Conservation (phyloP, 1,140 invertebrate genomes). For the Vanessa tameamea region DNA sequence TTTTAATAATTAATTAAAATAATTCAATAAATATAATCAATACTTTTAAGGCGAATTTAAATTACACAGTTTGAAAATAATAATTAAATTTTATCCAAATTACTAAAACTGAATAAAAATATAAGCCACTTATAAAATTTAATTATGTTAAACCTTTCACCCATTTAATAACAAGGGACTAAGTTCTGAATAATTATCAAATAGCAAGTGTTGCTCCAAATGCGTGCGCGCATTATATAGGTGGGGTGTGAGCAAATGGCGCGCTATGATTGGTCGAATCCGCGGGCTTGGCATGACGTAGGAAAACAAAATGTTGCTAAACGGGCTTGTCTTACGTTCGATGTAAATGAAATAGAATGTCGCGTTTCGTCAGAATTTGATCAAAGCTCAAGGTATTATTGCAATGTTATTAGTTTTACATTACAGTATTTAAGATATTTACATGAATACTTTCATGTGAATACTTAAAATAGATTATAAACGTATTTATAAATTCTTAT, state of each 20-base stretch:
- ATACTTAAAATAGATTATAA: too few relatives aligned
- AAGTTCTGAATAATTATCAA: conserved; percentile 40
- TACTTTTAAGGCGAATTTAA: conserved; percentile 44
- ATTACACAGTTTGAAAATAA: conserved; percentile 46
- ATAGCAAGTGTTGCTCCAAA: conserved; percentile 52
- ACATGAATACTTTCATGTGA: neutral
- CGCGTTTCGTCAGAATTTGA: conserved; percentile 41
- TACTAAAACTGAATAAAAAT: conserved; percentile 73
- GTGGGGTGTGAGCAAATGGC: conserved; percentile 50
- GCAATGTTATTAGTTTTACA: conserved; percentile 4
- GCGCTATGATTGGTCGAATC: conserved; percentile 58
- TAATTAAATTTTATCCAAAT: conserved; percentile 65
- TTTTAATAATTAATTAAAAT: conserved; percentile 47
- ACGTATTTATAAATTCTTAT: neutral
- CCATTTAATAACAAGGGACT: conserved; percentile 69
- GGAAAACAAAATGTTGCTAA: conserved; percentile 18
- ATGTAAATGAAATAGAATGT: conserved; percentile 21
- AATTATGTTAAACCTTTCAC: conserved; percentile 68
- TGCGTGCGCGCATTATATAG: conserved; percentile 59
- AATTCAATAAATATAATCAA: conserved; percentile 36
- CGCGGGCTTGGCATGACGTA: conserved; percentile 66
- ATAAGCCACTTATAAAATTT: conserved; percentile 72
- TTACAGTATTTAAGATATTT: neutral
- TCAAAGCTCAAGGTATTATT: conserved; percentile 45
- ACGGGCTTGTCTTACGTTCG: conserved; percentile 13